These are phyloP conservation scores for Eulemur macaco DNA, from an alignment of 2,113 vertebrate genomes.

Conservation along the genomic window DNA sequence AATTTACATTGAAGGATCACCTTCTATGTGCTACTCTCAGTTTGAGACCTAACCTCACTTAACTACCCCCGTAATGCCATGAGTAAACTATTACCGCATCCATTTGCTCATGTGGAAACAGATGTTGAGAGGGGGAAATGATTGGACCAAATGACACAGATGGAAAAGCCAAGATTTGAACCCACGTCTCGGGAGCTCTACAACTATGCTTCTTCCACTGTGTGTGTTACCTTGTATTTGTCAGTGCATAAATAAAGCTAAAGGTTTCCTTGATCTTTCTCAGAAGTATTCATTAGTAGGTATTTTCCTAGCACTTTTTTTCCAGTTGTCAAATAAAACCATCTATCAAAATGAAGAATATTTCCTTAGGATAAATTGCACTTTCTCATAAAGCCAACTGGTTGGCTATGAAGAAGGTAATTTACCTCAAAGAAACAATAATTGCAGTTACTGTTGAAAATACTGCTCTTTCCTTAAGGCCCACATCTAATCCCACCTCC, in stretches of 20 bases:
- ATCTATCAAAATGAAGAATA: neutral
- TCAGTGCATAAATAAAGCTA: neutral
- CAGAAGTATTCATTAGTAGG: neutral
- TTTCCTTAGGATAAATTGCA: neutral
- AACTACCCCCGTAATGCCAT: too few species aligned
- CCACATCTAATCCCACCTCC: neutral
- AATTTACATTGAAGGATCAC: neutral
- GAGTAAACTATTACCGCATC: neutral
- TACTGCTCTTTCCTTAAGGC: neutral
- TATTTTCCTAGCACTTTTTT: constrained; percentile 18
- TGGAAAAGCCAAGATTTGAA: neutral
- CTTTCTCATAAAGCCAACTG: neutral
- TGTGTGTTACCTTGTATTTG: neutral
- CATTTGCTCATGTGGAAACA: neutral
- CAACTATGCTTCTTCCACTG: neutral
- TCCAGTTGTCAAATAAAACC: neutral
- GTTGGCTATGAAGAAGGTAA: neutral
- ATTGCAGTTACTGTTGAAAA: neutral
- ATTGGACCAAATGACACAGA: neutral
- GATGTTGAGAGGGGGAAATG: neutral
- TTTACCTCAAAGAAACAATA: neutral
- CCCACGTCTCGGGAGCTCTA: neutral
- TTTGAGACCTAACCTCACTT: neutral
- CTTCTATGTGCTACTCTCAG: neutral
- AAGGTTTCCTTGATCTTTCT: constrained; percentile 24